Conservation (phyloP, 2,888 invertebrate genomes). For the Hesperia comma region DNA sequence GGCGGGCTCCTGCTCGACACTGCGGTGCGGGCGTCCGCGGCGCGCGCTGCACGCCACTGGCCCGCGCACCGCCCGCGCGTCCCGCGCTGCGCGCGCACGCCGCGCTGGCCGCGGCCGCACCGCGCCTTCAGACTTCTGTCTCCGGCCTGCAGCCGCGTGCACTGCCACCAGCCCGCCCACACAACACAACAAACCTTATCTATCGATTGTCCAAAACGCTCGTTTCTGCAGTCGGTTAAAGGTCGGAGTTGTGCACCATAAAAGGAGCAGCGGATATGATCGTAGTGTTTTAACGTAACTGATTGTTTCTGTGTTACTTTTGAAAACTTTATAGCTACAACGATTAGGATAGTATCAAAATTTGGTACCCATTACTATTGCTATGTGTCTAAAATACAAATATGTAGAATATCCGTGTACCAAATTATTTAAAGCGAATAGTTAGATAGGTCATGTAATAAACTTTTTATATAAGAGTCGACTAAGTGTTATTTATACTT, state of each 20-base stretch:
- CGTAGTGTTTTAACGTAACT: neutral
- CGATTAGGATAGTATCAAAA: no score
- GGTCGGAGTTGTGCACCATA: constrained; percentile 43
- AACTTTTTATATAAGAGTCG: no score
- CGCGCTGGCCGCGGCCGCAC: constrained; percentile 59
- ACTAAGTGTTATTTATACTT: no score
- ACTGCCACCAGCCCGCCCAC: constrained; percentile 57
- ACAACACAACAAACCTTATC: constrained; percentile 58
- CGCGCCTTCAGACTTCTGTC: constrained; percentile 34
- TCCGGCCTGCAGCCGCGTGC: constrained; percentile 65
- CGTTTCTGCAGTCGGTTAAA: constrained; percentile 53
- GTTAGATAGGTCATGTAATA: no score
- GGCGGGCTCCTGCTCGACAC: constrained; percentile 82
- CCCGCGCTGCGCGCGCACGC: constrained; percentile 72
- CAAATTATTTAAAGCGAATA: no score
- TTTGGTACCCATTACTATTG: no score
- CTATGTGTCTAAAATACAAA: no score
- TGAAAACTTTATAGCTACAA: neutral
- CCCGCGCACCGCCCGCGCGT: constrained; percentile 74
- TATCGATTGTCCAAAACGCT: constrained; percentile 59
- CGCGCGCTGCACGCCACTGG: constrained; percentile 83
- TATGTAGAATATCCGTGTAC: no score
- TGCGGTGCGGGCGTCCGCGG: constrained; percentile 83
- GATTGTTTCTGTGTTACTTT: neutral
- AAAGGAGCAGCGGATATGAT: constrained; percentile 2